These are phyloP conservation scores for Aradophagus sp. DNA, from an alignment of 1,140 invertebrate genomes.

Conservation along the genomic window DNA sequence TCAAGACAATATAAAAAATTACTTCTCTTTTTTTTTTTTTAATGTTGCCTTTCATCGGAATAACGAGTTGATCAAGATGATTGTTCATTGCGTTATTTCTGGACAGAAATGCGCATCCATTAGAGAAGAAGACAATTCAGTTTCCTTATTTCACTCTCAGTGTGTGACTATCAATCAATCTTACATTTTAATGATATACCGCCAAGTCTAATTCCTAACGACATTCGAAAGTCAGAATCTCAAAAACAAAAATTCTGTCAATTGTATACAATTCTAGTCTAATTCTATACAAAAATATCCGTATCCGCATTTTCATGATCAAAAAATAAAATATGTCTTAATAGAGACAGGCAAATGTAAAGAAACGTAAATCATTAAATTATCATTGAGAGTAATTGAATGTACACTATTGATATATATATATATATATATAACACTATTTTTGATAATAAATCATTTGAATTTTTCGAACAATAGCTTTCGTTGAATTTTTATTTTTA, in stretches of 20 bases:
- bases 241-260: neutral
- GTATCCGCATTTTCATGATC: neutral
- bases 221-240: conserved; percentile 12
- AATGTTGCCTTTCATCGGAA: conserved; percentile 7
- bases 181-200: conserved; percentile 60
- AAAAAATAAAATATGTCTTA: too few relatives aligned
- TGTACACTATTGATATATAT: too few relatives aligned
- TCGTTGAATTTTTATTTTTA: too few relatives aligned
- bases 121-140: conserved; percentile 40
- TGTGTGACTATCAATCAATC: conserved; percentile 52
- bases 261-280: too few relatives aligned
- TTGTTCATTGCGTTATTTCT: conserved; percentile 42
- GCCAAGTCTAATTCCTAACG: conserved; percentile 51
- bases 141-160: conserved; percentile 26
- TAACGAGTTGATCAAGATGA: conserved; percentile 25
- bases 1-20: too few relatives aligned
- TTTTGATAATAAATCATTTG: too few relatives aligned
- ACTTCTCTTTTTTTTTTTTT: too few relatives aligned
- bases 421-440: too few relatives aligned
- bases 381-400: too few relatives aligned
- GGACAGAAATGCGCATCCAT: conserved; percentile 31
- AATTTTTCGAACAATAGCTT: too few relatives aligned
- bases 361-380: too few relatives aligned
- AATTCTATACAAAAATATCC: conserved; percentile 1
- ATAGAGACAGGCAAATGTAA: too few relatives aligned